These are phyloP conservation scores for Coptodon rendalli DNA, from an alignment of 2,113 vertebrate genomes.

Conservation along the genomic window DNA sequence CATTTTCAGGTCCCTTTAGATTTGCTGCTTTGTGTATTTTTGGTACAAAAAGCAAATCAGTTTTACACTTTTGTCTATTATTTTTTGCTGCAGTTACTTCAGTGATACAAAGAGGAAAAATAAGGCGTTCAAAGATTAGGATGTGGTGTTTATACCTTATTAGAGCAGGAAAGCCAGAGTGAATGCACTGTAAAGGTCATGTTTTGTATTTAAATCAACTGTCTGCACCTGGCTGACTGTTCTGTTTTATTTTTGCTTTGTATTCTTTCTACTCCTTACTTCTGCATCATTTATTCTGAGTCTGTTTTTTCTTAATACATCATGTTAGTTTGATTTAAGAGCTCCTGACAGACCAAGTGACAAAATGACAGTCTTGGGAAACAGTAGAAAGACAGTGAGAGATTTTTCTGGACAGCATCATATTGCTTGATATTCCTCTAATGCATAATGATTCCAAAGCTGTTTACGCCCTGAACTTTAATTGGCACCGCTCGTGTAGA, in stretches of 20 bases:
- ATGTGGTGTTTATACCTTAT: not conserved
- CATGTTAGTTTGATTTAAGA: conserved; percentile 20
- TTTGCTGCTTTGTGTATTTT: not conserved
- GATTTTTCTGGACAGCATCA: conserved; percentile 40
- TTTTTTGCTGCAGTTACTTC: not conserved
- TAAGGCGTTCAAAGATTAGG: not conserved
- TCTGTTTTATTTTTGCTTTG: not conserved
- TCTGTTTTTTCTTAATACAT: not conserved
- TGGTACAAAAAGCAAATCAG: not conserved
- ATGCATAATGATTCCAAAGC: conserved; percentile 49
- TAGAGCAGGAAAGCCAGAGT: not conserved
- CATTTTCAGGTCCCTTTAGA: not conserved
- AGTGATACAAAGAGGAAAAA: not conserved
- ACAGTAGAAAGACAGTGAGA: conserved; percentile 6
- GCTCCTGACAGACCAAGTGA: conserved; percentile 40
- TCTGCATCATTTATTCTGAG: conserved; percentile 5
- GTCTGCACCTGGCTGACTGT: conserved; percentile 16
- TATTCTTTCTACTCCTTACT: not conserved
- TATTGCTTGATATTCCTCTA: conserved; percentile 38
- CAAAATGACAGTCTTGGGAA: conserved; percentile 43
- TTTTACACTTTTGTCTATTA: not conserved
- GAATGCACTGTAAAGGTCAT: conserved; percentile 13
- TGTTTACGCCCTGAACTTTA: conserved; percentile 50
- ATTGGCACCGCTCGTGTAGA: conserved; percentile 38
- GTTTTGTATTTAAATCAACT: conserved; percentile 17